Base-by-base conservation (phyloP, 2,888 invertebrate species). In the Scrobipalpa costella region DNA sequence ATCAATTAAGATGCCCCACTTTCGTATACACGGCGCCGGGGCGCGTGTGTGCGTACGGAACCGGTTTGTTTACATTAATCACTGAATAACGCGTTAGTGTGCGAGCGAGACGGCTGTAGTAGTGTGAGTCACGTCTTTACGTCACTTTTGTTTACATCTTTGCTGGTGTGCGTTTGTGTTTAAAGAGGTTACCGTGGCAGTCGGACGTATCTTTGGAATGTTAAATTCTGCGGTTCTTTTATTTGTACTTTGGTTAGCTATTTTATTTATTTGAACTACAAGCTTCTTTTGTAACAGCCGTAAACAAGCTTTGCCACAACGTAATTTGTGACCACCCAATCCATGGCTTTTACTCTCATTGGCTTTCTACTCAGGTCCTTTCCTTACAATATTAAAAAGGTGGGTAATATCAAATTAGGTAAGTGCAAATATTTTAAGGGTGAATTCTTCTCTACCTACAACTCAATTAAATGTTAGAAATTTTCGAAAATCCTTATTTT, bases 21-120 rank as follows among this genome's bases (percentile, higher is more conserved):
- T 88, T 85, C 75, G 70, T 72, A 66, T 71, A 71, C 69, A 67
- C 68, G 71, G 70, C 69, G 63, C 66, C 62, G 65, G 57, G 50
- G 66, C 70, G 78, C 79, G 80, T 73, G 75, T 68, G 78, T 76
- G 66, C 64, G 66, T 66, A 74, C 74, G 69, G 74, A 78, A 86
- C 88, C 83, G 85, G 90, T 89, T 89, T 90, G 90, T 90, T 90
- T 90, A 90, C 88, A 88, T 88, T 86, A 84, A 82, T 84, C 84
- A 84, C 76, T 69, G 71, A 68, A 69, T 61, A 64, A 67, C 65
- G 71, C 64, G 64, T 52, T 73, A 73, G 86, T 84, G 85, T 75
- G 74, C 71, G 72, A 70, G 71, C 68, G 64, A 63, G 65, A 67
- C 69, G 69, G 65, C 69, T 64, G 68, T 65, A 21, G 60, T 21